Evolutionary conservation across 2,888 invertebrate genomes (phyloP).

Genomic region (Aproaerema taeniolella): DNA sequence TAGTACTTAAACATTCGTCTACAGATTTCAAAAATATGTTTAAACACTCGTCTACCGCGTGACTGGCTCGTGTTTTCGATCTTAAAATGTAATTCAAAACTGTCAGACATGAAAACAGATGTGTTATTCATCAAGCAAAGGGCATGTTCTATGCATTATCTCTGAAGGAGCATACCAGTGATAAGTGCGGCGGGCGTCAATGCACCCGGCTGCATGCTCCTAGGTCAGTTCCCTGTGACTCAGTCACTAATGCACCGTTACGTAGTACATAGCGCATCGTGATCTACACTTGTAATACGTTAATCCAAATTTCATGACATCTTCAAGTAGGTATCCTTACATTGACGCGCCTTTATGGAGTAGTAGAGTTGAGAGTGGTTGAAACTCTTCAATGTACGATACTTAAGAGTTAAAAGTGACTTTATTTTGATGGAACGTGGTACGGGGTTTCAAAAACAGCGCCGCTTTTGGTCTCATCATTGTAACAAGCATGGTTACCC

Average conservation of each 20-base stretch:
- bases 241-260: constrained; percentile 71
- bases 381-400: too few species aligned
- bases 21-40: too few species aligned
- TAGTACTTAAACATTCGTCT: too few species aligned
- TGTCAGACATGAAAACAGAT: constrained; percentile 57
- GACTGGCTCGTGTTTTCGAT: constrained; percentile 23
- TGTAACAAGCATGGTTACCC: constrained; percentile 60
- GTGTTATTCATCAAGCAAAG: constrained; percentile 66
- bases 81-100: constrained; percentile 44
- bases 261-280: constrained; percentile 52
- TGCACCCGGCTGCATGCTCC: constrained; percentile 71
- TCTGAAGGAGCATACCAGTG: constrained; percentile 66
- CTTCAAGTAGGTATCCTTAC: too few species aligned
- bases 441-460: constrained; percentile 34
- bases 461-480: constrained; percentile 39
- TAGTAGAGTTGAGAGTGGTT: too few species aligned
- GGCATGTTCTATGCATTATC: constrained; percentile 67
- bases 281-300: constrained; percentile 40
- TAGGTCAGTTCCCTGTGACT: constrained; percentile 77
- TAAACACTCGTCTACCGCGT: not conserved
- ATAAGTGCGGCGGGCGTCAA: constrained; percentile 72
- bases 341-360: too few species aligned
- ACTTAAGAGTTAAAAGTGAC: too few species aligned
- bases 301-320: not conserved
- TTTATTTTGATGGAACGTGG: constrained; percentile 14